These are phyloP conservation scores for Megatriorchis doriae DNA, from an alignment of 2,113 vertebrate genomes.

Conservation along the genomic window DNA sequence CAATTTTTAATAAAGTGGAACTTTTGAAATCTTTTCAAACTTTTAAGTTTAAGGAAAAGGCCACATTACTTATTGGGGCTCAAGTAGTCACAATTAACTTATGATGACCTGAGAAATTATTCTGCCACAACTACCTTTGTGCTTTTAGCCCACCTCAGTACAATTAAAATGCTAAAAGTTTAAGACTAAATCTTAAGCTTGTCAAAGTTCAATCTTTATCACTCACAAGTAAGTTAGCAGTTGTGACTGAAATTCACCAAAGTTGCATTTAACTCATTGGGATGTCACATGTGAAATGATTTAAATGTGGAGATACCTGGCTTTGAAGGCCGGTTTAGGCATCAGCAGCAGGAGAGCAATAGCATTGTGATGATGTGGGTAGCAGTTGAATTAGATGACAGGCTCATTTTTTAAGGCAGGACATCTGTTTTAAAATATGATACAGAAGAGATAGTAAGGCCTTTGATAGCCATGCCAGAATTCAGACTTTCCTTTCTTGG, in stretches of 20 bases:
- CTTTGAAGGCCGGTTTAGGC: neutral
- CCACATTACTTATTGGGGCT: neutral
- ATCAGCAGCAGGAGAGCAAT: neutral
- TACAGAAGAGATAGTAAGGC: neutral
- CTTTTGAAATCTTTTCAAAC: conserved; percentile 24
- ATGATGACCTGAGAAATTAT: neutral
- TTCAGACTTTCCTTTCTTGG: neutral
- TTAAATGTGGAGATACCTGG: neutral
- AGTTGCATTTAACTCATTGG: neutral
- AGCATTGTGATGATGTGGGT: neutral
- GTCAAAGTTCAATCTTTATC: neutral
- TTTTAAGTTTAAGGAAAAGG: neutral
- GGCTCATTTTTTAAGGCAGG: neutral
- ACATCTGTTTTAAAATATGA: neutral
- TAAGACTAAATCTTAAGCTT: neutral
- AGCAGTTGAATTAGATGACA: neutral
- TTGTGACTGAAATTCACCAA: neutral
- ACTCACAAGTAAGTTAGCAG: neutral
- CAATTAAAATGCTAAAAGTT: neutral
- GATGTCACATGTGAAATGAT: neutral
- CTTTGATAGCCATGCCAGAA: neutral
- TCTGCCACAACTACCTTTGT: neutral
- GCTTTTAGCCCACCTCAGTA: neutral
- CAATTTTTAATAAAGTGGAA: conserved; percentile 43
- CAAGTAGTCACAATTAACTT: neutral